A percentile compares a stretch with the other conserved stretches of the same genome.
phyloP scores from a whole-genome alignment of 2,888 invertebrate species.

The Galerucella nymphaeae region DNA sequence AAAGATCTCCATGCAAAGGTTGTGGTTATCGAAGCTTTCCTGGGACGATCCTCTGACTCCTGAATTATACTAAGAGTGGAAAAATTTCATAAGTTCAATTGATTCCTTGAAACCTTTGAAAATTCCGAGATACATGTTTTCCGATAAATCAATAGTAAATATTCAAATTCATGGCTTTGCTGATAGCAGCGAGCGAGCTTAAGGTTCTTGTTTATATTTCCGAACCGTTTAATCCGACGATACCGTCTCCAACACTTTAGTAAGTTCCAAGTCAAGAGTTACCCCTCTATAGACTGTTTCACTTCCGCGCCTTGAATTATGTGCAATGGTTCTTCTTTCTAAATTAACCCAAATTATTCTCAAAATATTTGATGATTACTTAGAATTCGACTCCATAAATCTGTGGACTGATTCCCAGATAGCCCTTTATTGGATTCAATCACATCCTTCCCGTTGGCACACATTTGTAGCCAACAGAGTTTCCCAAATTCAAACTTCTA shows the following conservation, averaged over 20 bases:
- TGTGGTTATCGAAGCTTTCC: no score
- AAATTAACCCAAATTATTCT: slow-evolving; percentile 1
- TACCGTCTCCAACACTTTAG: neutral
- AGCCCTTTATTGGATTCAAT: neutral
- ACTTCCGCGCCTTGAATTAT: slow-evolving; percentile 14
- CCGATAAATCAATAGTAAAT: neutral
- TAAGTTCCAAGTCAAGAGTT: neutral
- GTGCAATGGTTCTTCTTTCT: neutral
- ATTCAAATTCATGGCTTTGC: slow-evolving; percentile 7
- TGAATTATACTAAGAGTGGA: no score
- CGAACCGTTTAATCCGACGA: neutral
- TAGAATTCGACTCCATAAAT: neutral
- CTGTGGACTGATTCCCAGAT: neutral
- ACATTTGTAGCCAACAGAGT: neutral
- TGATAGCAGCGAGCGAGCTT: slow-evolving; percentile 5
- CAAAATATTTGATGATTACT: neutral
- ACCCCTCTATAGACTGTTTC: slow-evolving; percentile 19
- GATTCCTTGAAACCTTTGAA: no score
- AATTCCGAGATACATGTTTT: no score
- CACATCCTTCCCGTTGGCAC: neutral
- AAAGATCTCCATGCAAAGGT: no score
- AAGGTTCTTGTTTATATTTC: neutral
- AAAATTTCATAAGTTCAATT: no score
- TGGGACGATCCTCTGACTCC: no score
- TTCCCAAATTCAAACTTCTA: no score